Conservation (phyloP, 2,888 invertebrate species). For the Tiliacea citrago region DNA sequence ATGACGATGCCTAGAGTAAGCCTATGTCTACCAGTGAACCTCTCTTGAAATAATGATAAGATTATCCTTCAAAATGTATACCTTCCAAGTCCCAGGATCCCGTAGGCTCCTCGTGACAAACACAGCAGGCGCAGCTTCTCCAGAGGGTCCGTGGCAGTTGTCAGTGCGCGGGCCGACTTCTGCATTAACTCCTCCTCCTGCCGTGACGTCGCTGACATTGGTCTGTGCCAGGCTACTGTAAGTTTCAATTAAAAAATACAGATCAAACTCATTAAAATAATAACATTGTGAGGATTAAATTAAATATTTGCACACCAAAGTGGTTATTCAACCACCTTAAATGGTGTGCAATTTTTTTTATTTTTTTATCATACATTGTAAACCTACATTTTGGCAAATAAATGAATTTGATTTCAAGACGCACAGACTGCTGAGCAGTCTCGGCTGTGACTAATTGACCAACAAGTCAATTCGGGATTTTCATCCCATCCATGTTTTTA, state of each 20-base stretch:
- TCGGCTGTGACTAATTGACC: neutral
- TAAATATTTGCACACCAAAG: too few species aligned
- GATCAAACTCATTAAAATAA: neutral
- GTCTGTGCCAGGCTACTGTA: conserved; percentile 91
- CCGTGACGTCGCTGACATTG: conserved; percentile 94
- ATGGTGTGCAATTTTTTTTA: too few species aligned
- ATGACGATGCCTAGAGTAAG: neutral
- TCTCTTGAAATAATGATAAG: too few species aligned
- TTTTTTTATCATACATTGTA: too few species aligned
- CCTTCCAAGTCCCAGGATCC: conserved; percentile 97
- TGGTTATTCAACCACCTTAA: too few species aligned
- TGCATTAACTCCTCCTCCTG: conserved; percentile 95
- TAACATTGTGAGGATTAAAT: too few species aligned
- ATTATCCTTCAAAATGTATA: conserved; percentile 70
- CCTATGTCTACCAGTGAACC: neutral
- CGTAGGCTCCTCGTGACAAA: conserved; percentile 95
- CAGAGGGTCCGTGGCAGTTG: conserved; percentile 93
- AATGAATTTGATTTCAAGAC: neutral
- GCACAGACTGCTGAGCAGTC: neutral
- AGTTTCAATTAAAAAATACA: conserved; percentile 24
- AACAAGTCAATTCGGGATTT: too few species aligned
- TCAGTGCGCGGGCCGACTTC: conserved; percentile 93
- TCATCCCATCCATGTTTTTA: too few species aligned
- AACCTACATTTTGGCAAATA: too few species aligned
- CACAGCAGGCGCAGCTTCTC: conserved; percentile 96